Evolutionary conservation across 2,888 invertebrate genomes (phyloP).

Genomic region (Mantis religiosa): DNA sequence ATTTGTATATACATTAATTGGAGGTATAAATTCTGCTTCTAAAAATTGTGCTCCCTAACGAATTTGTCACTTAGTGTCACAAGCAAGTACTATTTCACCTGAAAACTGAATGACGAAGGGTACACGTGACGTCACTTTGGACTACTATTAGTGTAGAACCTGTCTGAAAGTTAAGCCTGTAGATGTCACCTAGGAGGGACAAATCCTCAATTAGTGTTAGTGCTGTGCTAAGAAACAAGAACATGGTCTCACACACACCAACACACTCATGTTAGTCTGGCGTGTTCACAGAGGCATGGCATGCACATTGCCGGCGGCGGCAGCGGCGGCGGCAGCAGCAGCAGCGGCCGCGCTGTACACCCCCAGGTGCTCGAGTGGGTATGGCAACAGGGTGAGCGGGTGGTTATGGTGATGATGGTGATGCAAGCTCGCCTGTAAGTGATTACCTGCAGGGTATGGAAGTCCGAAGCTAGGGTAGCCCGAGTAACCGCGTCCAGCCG

Average conservation of each 20-base stretch:
- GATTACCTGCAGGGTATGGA: constrained; percentile 96
- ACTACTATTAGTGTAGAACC: too few relatives aligned
- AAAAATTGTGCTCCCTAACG: too few relatives aligned
- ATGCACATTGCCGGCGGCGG: constrained; percentile 58
- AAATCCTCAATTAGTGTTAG: not conserved
- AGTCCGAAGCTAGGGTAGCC: constrained; percentile 97
- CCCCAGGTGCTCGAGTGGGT: constrained; percentile 41
- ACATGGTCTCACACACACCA: not conserved
- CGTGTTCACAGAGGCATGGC: constrained; percentile 75
- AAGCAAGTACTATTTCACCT: too few relatives aligned
- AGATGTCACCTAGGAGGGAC: too few relatives aligned
- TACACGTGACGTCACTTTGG: too few relatives aligned
- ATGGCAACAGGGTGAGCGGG: constrained; percentile 39
- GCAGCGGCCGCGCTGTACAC: constrained; percentile 47
- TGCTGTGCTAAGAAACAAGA: not conserved
- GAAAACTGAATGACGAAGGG: too few relatives aligned
- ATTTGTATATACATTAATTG: too few relatives aligned
- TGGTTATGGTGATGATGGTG: constrained; percentile 51
- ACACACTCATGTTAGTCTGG: constrained; percentile 28
- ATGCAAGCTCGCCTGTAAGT: constrained; percentile 75
- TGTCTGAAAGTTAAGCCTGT: too few relatives aligned
- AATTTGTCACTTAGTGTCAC: too few relatives aligned
- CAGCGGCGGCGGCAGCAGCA: constrained; percentile 42
- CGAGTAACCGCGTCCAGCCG: constrained; percentile 94
- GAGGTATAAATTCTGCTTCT: too few relatives aligned